These are phyloP conservation scores for Amblyjoppa proteus DNA, from an alignment of 2,888 invertebrate genomes.

Conservation along the genomic window DNA sequence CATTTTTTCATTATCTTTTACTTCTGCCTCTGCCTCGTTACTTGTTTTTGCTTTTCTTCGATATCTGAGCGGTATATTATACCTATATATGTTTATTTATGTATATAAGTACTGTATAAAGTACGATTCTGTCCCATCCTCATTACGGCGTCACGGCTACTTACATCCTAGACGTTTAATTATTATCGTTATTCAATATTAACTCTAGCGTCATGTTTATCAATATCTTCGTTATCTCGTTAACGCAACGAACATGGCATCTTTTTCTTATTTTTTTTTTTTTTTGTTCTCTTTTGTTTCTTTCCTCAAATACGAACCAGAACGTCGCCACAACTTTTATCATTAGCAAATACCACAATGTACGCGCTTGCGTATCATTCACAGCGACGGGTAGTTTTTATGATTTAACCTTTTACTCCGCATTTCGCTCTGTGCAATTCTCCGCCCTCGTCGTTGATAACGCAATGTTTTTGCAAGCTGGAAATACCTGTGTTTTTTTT, in stretches of 20 bases:
- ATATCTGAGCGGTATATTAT: constrained; percentile 69
- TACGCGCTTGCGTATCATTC: constrained; percentile 16
- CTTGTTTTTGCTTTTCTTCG: constrained; percentile 54
- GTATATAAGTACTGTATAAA: constrained; percentile 68
- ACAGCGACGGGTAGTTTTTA: constrained; percentile 25
- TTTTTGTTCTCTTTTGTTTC: constrained; percentile 8
- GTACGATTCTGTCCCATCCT: constrained; percentile 63
- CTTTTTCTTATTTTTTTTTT: constrained; percentile 12
- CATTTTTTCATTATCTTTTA: constrained; percentile 9
- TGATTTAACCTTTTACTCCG: constrained; percentile 14
- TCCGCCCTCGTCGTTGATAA: constrained; percentile 14
- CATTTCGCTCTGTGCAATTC: constrained; percentile 23
- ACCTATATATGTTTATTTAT: constrained; percentile 62
- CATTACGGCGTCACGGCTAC: constrained; percentile 70
- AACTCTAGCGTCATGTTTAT: constrained; percentile 59
- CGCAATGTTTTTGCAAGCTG: constrained; percentile 31
- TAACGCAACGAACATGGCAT: constrained; percentile 50
- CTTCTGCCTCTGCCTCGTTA: constrained; percentile 20
- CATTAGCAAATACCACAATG: constrained; percentile 15
- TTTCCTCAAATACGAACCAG: constrained; percentile 51
- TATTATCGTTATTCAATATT: constrained; percentile 69
- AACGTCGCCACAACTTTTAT: constrained; percentile 54
- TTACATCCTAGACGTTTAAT: constrained; percentile 69
- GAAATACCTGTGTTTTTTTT: constrained; percentile 17
- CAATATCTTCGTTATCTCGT: constrained; percentile 63